Evolutionary conservation across 2,888 invertebrate species (phyloP).

Genomic region (Eupithecia exiguata): DNA sequence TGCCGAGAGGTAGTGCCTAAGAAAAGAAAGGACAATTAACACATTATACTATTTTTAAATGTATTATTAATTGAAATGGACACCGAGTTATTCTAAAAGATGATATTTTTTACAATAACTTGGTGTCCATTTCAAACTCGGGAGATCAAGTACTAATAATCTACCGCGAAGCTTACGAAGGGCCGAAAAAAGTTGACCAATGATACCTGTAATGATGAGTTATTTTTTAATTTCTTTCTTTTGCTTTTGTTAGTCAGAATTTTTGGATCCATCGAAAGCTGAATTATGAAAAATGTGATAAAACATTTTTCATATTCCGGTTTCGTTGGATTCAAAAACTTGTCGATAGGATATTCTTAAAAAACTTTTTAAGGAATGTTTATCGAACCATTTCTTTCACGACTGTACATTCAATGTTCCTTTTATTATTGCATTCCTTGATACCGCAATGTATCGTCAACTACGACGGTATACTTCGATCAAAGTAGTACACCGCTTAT

Average conservation of each 20-base stretch:
- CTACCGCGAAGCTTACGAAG: background rate
- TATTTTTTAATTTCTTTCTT: background rate
- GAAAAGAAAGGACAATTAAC: too few species aligned
- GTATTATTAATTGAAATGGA: too few species aligned
- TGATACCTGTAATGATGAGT: background rate
- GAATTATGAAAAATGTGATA: too few species aligned
- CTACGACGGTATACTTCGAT: background rate
- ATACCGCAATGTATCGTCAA: constrained; percentile 40
- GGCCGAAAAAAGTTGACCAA: background rate
- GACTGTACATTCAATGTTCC: constrained; percentile 53
- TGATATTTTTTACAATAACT: background rate
- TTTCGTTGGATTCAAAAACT: background rate
- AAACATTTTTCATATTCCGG: background rate
- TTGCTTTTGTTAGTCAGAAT: background rate
- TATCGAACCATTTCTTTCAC: background rate
- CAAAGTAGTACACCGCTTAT: background rate
- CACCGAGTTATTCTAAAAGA: too few species aligned
- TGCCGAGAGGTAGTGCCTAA: too few species aligned
- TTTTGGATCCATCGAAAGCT: too few species aligned
- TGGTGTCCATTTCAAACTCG: background rate
- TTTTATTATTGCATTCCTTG: constrained; percentile 51
- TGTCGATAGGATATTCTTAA: too few species aligned
- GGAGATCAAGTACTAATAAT: background rate
- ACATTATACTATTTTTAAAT: background rate
- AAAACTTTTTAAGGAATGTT: background rate